phyloP scores from a whole-genome alignment of 2,797 vertebrate genomes.

The Clarias platycephalus region DNA sequence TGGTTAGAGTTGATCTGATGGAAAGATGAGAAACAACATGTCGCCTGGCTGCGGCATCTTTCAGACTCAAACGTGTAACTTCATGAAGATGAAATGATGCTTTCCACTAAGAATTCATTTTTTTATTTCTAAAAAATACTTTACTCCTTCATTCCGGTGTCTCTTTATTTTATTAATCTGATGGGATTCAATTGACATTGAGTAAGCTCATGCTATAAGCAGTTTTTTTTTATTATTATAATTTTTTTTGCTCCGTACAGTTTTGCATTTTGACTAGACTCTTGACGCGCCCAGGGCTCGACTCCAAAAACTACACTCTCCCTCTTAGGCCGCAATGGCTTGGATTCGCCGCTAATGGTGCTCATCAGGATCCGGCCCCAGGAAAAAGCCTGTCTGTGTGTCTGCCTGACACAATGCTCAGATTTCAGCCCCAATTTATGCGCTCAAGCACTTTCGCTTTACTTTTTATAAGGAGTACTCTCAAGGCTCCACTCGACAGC shows the following conservation, averaged over 20 bases:
- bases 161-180: background rate
- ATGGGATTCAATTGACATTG: slow-evolving; percentile 29
- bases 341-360: slow-evolving; percentile 53
- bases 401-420: slow-evolving; percentile 52
- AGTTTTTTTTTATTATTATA: background rate
- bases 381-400: slow-evolving; percentile 46
- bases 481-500: slow-evolving; percentile 50
- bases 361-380: slow-evolving; percentile 49
- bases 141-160: background rate
- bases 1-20: background rate
- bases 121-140: background rate
- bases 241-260: slow-evolving; percentile 59
- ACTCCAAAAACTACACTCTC: slow-evolving; percentile 68
- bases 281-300: slow-evolving; percentile 63
- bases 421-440: slow-evolving; percentile 56
- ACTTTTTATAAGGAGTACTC: slow-evolving; percentile 51
- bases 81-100: background rate
- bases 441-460: slow-evolving; percentile 45
- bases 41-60: background rate
- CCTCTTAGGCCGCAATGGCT: slow-evolving; percentile 52
- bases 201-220: slow-evolving; percentile 18
- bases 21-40: background rate
- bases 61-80: background rate
- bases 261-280: slow-evolving; percentile 67
- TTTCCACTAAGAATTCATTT: background rate